Conservation (phyloP, 2,797 vertebrate genomes). For the Anabacerthia variegaticeps region DNA sequence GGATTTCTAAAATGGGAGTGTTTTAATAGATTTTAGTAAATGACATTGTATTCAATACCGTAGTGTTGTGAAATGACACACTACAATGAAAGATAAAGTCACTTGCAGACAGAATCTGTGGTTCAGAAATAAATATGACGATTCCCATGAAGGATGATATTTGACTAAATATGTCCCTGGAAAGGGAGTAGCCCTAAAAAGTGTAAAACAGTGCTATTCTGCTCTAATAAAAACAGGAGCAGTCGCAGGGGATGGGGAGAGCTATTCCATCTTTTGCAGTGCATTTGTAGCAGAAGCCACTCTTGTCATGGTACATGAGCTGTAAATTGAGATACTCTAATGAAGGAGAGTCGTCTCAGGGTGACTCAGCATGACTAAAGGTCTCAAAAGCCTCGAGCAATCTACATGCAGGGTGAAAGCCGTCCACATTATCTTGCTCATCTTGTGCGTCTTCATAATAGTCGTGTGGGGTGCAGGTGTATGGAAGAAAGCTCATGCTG, state of each 20-base stretch:
- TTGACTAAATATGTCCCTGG: background rate
- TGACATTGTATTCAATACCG: background rate
- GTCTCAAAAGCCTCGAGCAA: background rate
- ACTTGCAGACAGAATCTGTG: background rate
- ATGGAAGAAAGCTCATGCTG: background rate
- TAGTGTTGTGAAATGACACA: background rate
- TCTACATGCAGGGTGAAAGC: background rate
- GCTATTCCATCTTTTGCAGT: background rate
- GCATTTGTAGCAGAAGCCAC: background rate
- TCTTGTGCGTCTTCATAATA: background rate
- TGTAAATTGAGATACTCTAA: background rate
- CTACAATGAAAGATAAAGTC: slow-evolving; percentile 2
- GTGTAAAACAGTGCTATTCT: background rate
- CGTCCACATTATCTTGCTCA: background rate
- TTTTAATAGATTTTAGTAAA: slow-evolving; percentile 51
- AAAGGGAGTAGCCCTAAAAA: background rate
- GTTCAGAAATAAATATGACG: background rate
- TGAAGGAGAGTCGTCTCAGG: background rate
- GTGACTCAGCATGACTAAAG: background rate
- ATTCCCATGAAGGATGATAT: background rate
- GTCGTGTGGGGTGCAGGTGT: background rate
- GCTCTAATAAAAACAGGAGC: background rate
- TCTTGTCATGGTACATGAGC: background rate
- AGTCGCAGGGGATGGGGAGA: background rate
- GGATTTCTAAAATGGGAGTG: slow-evolving; percentile 39